Conservation (phyloP, 92 coral and sea anemone species). For the Blastomussa wellsi region DNA sequence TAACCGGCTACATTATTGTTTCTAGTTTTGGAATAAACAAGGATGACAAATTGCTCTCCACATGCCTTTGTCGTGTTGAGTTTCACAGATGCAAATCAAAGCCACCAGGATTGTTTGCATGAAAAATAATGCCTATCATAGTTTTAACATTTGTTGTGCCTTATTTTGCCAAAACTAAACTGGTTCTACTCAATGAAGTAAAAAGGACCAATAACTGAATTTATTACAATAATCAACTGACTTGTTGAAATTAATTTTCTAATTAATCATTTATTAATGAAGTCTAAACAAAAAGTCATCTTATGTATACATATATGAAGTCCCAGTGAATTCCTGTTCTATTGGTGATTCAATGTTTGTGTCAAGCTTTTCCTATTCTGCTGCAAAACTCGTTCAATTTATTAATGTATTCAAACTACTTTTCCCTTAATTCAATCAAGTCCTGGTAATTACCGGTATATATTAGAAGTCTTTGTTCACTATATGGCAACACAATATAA, state of each 20-base stretch:
- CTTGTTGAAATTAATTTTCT: too few relatives aligned
- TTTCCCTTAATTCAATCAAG: too few relatives aligned
- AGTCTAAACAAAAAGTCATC: background rate
- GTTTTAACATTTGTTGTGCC: too few relatives aligned
- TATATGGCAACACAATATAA: background rate
- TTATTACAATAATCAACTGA: too few relatives aligned
- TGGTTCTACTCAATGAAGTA: too few relatives aligned
- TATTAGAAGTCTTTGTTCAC: background rate
- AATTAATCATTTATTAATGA: background rate
- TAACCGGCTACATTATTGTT: too few relatives aligned
- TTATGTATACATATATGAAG: background rate
- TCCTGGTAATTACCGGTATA: background rate
- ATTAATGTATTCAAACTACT: background rate
- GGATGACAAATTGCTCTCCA: background rate
- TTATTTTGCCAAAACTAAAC: too few relatives aligned
- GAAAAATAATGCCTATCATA: too few relatives aligned
- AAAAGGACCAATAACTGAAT: too few relatives aligned
- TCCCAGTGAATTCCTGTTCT: background rate
- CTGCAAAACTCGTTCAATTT: background rate
- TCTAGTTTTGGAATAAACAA: background rate
- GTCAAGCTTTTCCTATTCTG: background rate
- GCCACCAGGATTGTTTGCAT: too few relatives aligned
- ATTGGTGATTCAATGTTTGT: too few relatives aligned
- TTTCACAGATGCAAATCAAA: background rate
- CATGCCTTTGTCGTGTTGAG: background rate